These are phyloP conservation scores for Ciconia maguari DNA, from an alignment of 2,113 vertebrate genomes.

Conservation along the genomic window DNA sequence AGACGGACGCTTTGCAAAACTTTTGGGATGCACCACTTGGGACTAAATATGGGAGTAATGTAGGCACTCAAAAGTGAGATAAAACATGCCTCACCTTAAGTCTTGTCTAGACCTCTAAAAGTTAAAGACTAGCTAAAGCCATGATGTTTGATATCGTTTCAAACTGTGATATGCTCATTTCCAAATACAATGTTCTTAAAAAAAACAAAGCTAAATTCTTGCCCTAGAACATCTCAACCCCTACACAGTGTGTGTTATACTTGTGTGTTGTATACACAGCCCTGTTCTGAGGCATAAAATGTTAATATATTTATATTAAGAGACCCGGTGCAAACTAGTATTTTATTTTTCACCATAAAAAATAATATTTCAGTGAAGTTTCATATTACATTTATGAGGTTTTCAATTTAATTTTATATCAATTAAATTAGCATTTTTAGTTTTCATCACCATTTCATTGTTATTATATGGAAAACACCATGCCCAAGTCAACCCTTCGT, in stretches of 20 bases:
- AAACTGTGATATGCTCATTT: not conserved
- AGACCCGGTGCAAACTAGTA: not conserved
- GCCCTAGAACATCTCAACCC: not conserved
- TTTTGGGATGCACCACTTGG: not conserved
- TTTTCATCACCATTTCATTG: not conserved
- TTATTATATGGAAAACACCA: not conserved
- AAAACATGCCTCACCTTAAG: too few relatives aligned
- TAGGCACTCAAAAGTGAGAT: not conserved
- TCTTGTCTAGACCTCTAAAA: not conserved
- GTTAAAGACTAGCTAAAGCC: not conserved
- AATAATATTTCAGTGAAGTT: not conserved
- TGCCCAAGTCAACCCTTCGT: not conserved
- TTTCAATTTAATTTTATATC: not conserved
- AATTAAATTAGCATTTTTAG: not conserved
- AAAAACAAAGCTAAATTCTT: not conserved
- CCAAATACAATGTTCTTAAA: rapidly evolving
- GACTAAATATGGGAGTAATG: not conserved
- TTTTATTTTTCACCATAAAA: not conserved
- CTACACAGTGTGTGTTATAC: not conserved
- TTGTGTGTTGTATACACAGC: not conserved
- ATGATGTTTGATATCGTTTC: rapidly evolving
- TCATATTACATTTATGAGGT: not conserved
- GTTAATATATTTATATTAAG: not conserved
- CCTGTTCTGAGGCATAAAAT: not conserved
- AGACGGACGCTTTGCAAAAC: rapidly evolving